Percentiles rank a stretch among this genome's conserved stretches.
These are phyloP conservation scores for Hemichromis elongatus DNA, from an alignment of 2,113 vertebrate species.

Conservation along the genomic window DNA sequence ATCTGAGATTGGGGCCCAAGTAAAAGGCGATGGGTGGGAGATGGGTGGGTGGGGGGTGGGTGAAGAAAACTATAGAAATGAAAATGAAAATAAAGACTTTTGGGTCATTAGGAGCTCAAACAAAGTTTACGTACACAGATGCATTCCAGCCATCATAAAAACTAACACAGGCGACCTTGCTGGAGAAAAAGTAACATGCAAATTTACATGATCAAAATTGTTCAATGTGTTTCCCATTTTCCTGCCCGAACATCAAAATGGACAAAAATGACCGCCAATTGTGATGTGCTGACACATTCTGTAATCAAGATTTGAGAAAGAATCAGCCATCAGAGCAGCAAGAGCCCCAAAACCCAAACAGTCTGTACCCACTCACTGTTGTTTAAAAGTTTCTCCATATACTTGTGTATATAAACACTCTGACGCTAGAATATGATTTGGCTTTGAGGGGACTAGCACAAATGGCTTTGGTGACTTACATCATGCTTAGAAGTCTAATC, in stretches of 20 bases:
- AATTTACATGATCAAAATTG: conserved; percentile 58
- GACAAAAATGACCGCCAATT: conserved; percentile 68
- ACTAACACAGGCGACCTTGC: conserved; percentile 44
- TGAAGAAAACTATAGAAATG: neutral
- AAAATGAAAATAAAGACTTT: conserved; percentile 2
- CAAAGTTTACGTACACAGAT: conserved; percentile 23
- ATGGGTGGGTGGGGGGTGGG: neutral
- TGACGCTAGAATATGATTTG: conserved; percentile 67
- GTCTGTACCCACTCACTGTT: conserved; percentile 66
- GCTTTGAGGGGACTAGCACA: conserved; percentile 63
- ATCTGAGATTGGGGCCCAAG: conserved; percentile 20
- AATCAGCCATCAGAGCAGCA: conserved; percentile 64
- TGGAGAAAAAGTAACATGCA: conserved; percentile 38
- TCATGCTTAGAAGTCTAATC: conserved; percentile 67
- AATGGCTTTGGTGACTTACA: conserved; percentile 70
- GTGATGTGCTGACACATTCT: conserved; percentile 68
- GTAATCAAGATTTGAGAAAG: conserved; percentile 65
- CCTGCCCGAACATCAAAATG: conserved; percentile 68
- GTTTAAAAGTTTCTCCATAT: conserved; percentile 66
- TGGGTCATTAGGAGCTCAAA: conserved; percentile 16
- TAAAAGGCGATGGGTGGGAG: neutral
- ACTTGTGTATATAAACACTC: conserved; percentile 71
- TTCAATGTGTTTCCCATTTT: conserved; percentile 68
- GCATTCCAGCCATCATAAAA: conserved; percentile 45
- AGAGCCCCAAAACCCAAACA: conserved; percentile 66